phyloP scores from a whole-genome alignment of 1,140 invertebrate genomes.

The Drusus annulatus region DNA sequence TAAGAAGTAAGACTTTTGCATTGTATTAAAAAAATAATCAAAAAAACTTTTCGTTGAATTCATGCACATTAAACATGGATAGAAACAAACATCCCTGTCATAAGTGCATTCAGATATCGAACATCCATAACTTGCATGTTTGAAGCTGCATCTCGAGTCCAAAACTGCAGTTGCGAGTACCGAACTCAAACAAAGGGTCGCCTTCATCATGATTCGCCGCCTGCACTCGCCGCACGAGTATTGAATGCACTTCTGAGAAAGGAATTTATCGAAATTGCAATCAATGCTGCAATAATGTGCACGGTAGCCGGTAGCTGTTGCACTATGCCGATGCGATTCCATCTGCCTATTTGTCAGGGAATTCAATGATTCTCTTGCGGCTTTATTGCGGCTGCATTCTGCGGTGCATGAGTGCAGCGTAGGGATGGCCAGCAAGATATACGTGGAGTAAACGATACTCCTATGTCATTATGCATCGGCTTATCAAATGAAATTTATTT shows the following conservation, averaged over 20 bases:
- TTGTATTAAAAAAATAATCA: too few relatives aligned
- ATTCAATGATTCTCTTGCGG: conserved; percentile 10
- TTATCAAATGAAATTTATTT: neutral
- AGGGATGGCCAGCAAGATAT: too few relatives aligned
- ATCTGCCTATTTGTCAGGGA: conserved; percentile 19
- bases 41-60: too few relatives aligned
- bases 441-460: neutral
- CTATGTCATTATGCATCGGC: neutral
- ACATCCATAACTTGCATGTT: too few relatives aligned
- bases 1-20: too few relatives aligned
- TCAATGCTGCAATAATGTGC: conserved; percentile 33
- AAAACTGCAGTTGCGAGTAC: neutral
- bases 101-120: too few relatives aligned
- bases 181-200: conserved; percentile 12
- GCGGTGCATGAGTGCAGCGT: too few relatives aligned
- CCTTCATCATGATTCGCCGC: conserved; percentile 35
- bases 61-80: too few relatives aligned
- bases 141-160: neutral
- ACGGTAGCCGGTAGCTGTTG: conserved; percentile 10
- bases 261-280: conserved; percentile 42
- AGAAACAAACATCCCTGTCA: too few relatives aligned
- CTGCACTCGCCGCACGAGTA: conserved; percentile 11
- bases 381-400: neutral
- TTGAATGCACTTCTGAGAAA: conserved; percentile 36
- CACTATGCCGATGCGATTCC: neutral